Conservation (phyloP, 2,113 vertebrate genomes). For the Neolamprologus modestus region DNA sequence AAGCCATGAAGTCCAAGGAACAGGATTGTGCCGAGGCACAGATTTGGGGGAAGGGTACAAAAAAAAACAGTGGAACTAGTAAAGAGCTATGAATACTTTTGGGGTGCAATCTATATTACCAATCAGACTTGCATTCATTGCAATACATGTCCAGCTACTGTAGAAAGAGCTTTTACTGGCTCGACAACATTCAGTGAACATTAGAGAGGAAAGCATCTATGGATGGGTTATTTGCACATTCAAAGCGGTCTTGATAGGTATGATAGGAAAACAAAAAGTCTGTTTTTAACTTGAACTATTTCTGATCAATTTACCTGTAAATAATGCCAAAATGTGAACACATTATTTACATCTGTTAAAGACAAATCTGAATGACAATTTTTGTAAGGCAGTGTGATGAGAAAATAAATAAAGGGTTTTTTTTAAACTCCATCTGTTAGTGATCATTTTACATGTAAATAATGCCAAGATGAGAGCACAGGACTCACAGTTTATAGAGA, state of each 20-base stretch:
- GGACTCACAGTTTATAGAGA: neutral
- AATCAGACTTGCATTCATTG: neutral
- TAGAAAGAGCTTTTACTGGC: neutral
- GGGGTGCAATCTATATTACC: neutral
- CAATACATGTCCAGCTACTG: neutral
- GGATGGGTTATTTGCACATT: neutral
- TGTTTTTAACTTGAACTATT: neutral
- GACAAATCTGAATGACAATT: neutral
- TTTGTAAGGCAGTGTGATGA: neutral
- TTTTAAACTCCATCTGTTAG: neutral
- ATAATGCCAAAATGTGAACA: neutral
- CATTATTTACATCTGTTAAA: neutral
- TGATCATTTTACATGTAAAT: neutral
- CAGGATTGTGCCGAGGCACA: neutral
- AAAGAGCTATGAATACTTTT: neutral
- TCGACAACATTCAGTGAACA: neutral
- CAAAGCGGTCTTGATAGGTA: neutral
- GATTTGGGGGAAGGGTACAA: neutral
- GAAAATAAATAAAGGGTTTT: neutral
- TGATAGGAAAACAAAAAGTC: neutral
- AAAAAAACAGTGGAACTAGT: neutral
- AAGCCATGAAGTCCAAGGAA: neutral
- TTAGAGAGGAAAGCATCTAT: neutral
- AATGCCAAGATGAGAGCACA: neutral
- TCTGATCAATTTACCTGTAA: neutral